phyloP scores from a whole-genome alignment of 2,797 vertebrate genomes.

The Acanthurus leucopareius region DNA sequence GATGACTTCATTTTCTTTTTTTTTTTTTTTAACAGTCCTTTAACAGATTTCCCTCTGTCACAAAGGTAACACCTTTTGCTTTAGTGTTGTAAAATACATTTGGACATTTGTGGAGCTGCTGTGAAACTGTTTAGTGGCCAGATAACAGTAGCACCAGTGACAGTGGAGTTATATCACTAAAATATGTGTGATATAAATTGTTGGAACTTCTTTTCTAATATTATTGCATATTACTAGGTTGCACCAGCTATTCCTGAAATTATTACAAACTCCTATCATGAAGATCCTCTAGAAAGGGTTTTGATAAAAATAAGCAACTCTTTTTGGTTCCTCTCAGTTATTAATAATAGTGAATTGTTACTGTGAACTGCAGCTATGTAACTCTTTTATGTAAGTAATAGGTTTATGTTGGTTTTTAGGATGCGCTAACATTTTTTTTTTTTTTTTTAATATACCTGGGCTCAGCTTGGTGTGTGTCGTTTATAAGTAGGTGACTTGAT shows the following conservation, averaged over 20 bases:
- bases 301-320: neutral
- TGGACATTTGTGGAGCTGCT: neutral
- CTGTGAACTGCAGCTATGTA: neutral
- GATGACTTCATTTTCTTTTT: conserved; percentile 49
- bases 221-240: neutral
- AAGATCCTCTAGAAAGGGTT: neutral
- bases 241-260: neutral
- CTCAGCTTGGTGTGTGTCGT: conserved; percentile 4
- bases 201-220: neutral
- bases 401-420: conserved; percentile 1
- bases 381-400: conserved; percentile 18
- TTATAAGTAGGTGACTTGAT: conserved; percentile 30
- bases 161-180: neutral
- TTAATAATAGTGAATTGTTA: neutral
- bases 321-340: neutral
- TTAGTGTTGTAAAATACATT: conserved; percentile 32
- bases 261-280: neutral
- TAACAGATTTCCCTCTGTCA: conserved; percentile 35
- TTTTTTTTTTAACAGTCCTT: conserved; percentile 55
- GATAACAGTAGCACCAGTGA: neutral
- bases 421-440: neutral
- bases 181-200: neutral
- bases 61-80: conserved; percentile 65
- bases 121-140: neutral
- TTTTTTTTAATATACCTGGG: conserved; percentile 6